Evolutionary conservation across 1,140 invertebrate species (phyloP).

Genomic region (Hyles euphorbiae): DNA sequence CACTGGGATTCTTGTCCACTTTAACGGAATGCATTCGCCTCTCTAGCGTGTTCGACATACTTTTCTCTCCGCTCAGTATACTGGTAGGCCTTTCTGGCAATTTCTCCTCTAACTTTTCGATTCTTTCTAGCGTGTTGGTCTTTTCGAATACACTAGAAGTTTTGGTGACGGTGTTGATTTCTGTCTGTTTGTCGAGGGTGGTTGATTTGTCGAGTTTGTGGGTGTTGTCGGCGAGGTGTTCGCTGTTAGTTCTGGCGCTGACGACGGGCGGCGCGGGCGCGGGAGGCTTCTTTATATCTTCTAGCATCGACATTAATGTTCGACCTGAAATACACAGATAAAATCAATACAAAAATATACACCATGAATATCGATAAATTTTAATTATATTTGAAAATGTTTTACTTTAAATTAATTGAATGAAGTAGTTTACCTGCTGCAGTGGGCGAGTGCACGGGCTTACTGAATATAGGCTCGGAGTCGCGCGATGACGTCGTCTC

Average conservation of each 20-base stretch:
- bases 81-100: slow-evolving; percentile 17
- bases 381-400: neutral
- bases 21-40: slow-evolving; percentile 34
- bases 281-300: slow-evolving; percentile 53
- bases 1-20: slow-evolving; percentile 25
- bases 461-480: slow-evolving; percentile 22
- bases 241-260: slow-evolving; percentile 9
- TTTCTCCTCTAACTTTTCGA: slow-evolving; percentile 33
- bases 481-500: slow-evolving; percentile 30
- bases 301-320: slow-evolving; percentile 53
- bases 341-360: too few species aligned
- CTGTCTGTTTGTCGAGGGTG: slow-evolving; percentile 27
- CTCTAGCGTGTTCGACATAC: slow-evolving; percentile 37
- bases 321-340: slow-evolving; percentile 35
- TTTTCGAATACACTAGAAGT: slow-evolving; percentile 35
- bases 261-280: slow-evolving; percentile 19
- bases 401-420: too few species aligned
- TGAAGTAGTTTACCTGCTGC: slow-evolving; percentile 39
- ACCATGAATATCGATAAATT: too few species aligned
- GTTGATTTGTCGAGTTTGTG: slow-evolving; percentile 27
- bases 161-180: slow-evolving; percentile 30
- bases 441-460: slow-evolving; percentile 50
- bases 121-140: slow-evolving; percentile 25
- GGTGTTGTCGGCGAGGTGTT: slow-evolving; percentile 7
- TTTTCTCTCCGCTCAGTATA: slow-evolving; percentile 21